Base-by-base conservation (phyloP, 2,888 invertebrate genomes). In the Eilema caniola region DNA sequence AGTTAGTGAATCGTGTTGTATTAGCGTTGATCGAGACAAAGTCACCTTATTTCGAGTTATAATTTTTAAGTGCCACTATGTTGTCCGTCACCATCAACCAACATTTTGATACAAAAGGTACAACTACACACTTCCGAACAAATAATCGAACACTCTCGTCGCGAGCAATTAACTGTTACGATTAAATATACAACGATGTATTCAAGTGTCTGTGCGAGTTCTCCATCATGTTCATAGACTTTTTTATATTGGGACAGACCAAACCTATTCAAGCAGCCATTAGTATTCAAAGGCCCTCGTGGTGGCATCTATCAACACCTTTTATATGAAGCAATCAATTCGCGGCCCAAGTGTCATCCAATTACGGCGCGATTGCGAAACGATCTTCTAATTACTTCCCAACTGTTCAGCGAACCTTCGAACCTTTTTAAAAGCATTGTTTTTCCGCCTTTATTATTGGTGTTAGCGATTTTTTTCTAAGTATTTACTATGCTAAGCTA, bases 251-350 rank as follows among this genome's bases (percentile, higher is more conserved):
- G 71, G 47, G 65, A 78, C 88, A 88, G 87, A 89, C 89, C 87
- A 87, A 88, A 85, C 85, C 86, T 84, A 86, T 90, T 86, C 83
- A 87, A 82, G 81, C 78, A 68, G 59, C 86, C 84, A 90, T 92
- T 91, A 91, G 91, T 90, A 92, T 92, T 93, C 88, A 91, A 90
- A 88, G 85, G 89, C 86, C 75, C 89, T 89, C 80, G 82, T 80
- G 83, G 85, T 84, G 83, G 83, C 84, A 83, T 86, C 84, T 84
- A 86, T 87, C 87, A 87, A 86, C 89, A 88, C 89, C 87, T 90
- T 90, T 87, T 84, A 82, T 81, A 84, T 83, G 83, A 84, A 84
- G 84, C 88, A 87, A 90, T 88, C 91, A 88, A 88, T 89, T 84
- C 88, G 85, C 80, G 85, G 79, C 87, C 88, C 83, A 85, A 91